Evolutionary conservation across 1,140 invertebrate species (phyloP).

Genomic region (Arctopsyche grandis): DNA sequence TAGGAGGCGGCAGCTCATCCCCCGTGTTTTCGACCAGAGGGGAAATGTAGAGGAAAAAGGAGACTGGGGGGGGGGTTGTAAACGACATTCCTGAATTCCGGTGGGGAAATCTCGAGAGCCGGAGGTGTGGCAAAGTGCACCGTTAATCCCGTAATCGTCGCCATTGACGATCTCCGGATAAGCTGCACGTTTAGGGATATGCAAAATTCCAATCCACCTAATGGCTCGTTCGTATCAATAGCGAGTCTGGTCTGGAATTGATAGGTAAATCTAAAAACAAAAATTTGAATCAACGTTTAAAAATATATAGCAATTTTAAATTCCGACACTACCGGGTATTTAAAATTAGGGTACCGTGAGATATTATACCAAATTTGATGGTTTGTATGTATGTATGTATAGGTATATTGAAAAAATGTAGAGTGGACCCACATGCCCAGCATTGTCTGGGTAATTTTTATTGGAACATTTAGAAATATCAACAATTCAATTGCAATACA

Average conservation of each 20-base stretch:
- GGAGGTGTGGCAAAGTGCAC: conserved; percentile 5
- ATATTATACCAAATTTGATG: too few species aligned
- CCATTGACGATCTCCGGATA: conserved; percentile 8
- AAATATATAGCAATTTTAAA: too few species aligned
- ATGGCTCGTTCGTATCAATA: neutral
- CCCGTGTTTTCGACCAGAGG: neutral
- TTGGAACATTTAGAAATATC: too few species aligned
- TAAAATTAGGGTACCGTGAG: too few species aligned
- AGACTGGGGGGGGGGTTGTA: neutral
- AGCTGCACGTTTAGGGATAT: neutral
- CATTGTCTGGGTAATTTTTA: too few species aligned
- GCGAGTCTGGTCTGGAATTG: neutral
- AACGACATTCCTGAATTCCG: neutral
- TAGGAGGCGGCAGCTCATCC: neutral
- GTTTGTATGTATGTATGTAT: too few species aligned
- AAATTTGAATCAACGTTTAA: too few species aligned
- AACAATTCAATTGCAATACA: too few species aligned
- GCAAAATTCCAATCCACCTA: conserved; percentile 7
- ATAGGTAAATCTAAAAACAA: too few species aligned
- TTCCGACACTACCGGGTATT: too few species aligned
- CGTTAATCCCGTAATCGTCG: conserved; percentile 22
- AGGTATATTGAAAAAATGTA: too few species aligned
- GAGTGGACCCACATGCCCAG: too few species aligned
- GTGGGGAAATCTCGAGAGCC: neutral
- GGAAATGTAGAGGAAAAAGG: neutral